Evolutionary conservation across 2,888 invertebrate species (phyloP), one percentile per base, ranked within the genome.

Genomic region (Abscondita cerata): DNA sequence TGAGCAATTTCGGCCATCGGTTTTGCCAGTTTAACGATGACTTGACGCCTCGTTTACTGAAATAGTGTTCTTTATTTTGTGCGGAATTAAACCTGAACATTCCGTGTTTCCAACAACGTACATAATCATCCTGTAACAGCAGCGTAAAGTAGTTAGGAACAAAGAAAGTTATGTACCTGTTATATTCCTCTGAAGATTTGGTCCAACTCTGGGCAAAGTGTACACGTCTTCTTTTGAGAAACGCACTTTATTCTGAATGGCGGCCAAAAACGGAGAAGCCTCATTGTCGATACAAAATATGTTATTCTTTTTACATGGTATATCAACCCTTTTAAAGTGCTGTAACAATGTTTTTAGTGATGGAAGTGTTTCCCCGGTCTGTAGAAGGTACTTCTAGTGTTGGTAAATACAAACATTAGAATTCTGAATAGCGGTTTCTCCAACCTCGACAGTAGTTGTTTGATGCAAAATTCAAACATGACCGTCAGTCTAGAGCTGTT

Each of bases 231-330:
- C 40, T 2, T 61, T 52, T 31, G 61, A 53, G 51, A 72, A 72
- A 1, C 64, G 18, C 5, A 74, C 54, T 4, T 66, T 69, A 33
- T 72, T 53, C 41, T 76, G 71, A n/a, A 68, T 48, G 12, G 75
- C 77, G 8, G 75, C 73, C 55, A 79, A 66, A 68, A 71, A 75
- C 44, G 73, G 69, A 57, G 78, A 78, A 9, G 72, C 70, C 62
- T 78, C 78, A 62, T 78, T 78, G 53, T 79, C 79, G 40, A 78
- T 73, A 59, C 76, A 78, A 60, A 78, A 79, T 2, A 73, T 70
- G 48, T 79, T 79, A 1, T 71, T 66, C 36, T 67, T 67, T 4
- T 68, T 64, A 20, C 72, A 64, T 12, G 66, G 33, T 61, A 50
- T 11, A 58, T 65, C 0, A 70, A 75, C 52, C 67, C 68, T 13